A percentile compares a stretch with the other conserved stretches of the same genome.
Conservation (phyloP, 2,888 invertebrate genomes). For the Zaprionus bogoriensis region DNA sequence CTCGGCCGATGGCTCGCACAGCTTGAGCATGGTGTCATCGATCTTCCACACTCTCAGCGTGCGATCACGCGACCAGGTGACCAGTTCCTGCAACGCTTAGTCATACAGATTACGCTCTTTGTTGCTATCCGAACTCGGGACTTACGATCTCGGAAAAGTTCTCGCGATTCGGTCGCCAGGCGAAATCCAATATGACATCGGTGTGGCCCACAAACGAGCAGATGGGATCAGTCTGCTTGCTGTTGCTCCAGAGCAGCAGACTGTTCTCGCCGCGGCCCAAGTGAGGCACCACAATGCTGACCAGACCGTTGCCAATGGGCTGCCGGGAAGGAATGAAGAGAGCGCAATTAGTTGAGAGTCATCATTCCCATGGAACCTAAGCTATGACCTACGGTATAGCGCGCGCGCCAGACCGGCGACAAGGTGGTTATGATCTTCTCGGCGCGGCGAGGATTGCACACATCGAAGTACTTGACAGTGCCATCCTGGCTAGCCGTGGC, state of each 20-base stretch:
- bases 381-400: slow-evolving; percentile 87
- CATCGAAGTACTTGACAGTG: slow-evolving; percentile 97
- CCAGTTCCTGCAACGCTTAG: slow-evolving; percentile 85
- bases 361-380: background rate
- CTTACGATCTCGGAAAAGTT: slow-evolving; percentile 80
- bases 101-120: background rate
- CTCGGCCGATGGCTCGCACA: slow-evolving; percentile 85
- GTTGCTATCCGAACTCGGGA: slow-evolving; percentile 75
- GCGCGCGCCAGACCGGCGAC: slow-evolving; percentile 94
- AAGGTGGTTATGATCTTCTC: slow-evolving; percentile 93
- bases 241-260: slow-evolving; percentile 90
- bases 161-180: slow-evolving; percentile 91
- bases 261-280: slow-evolving; percentile 94
- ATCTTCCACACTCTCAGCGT: slow-evolving; percentile 95
- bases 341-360: background rate
- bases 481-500: slow-evolving; percentile 97
- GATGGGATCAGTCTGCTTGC: slow-evolving; percentile 88
- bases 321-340: slow-evolving; percentile 68
- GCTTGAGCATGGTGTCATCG: slow-evolving; percentile 91
- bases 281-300: slow-evolving; percentile 96
- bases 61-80: slow-evolving; percentile 98
- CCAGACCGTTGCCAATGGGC: slow-evolving; percentile 95
- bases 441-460: slow-evolving; percentile 91
- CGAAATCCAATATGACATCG: slow-evolving; percentile 97
- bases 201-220: slow-evolving; percentile 97